Percentiles rank a stretch among this genome's conserved stretches.
Evolutionary conservation across 2,888 invertebrate genomes (phyloP).

Genomic region (Gnatocerus cornutus): DNA sequence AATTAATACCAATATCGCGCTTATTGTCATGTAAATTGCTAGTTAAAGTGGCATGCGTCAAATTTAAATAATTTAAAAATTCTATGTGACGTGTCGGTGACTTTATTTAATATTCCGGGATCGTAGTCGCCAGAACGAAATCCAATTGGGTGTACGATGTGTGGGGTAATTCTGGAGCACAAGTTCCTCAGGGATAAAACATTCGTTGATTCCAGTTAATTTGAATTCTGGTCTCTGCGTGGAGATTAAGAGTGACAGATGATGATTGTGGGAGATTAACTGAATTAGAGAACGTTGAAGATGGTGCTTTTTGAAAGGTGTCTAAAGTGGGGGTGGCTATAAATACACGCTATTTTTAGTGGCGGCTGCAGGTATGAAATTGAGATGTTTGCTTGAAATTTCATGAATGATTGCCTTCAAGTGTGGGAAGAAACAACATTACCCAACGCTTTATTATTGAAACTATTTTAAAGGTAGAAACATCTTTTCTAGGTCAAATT

Average conservation of each 20-base stretch:
- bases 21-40: slow-evolving; percentile 42
- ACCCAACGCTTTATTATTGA: no score
- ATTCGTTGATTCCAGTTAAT: slow-evolving; percentile 58
- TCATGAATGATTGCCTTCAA: no score
- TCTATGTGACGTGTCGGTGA: slow-evolving; percentile 45
- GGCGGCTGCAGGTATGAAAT: no score
- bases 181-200: slow-evolving; percentile 55
- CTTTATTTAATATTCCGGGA: slow-evolving; percentile 51
- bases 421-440: no score
- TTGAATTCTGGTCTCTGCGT: slow-evolving; percentile 54
- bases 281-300: neutral
- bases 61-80: slow-evolving; percentile 48
- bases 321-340: neutral
- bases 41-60: slow-evolving; percentile 43
- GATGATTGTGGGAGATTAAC: slow-evolving; percentile 31
- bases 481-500: no score
- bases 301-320: neutral
- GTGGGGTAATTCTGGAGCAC: slow-evolving; percentile 53
- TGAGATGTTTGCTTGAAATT: no score
- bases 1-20: slow-evolving; percentile 37
- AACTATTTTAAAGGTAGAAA: no score
- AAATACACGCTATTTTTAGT: neutral
- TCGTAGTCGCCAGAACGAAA: slow-evolving; percentile 49
- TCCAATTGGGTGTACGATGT: slow-evolving; percentile 50
- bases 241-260: slow-evolving; percentile 54